phyloP scores from a whole-genome alignment of 2,113 vertebrate genomes.

The human region GRCh38 chr3:24377501-24378000 shows the following conservation, averaged over 20 bases:
- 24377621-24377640: neutral
- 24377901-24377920: constrained; percentile 48
- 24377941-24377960: constrained; percentile 29
- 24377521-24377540: neutral
- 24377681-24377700: neutral
- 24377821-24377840: constrained; percentile 43
- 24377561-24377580: neutral
- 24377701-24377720: constrained; percentile 41
- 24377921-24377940: constrained; percentile 38
- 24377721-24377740: neutral
- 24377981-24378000: neutral
- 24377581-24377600: neutral
- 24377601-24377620: neutral
- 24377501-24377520: neutral
- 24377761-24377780: neutral
- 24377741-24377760: constrained; percentile 34
- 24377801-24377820: neutral
- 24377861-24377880: constrained; percentile 23
- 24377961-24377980: neutral
- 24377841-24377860: constrained; percentile 28
- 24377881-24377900: constrained; percentile 55
- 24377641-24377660: neutral
- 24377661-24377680: neutral
- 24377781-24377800: neutral
- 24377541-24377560: neutral